Conservation (phyloP, 2,797 vertebrate species). For the Buphagus erythrorhynchus region DNA sequence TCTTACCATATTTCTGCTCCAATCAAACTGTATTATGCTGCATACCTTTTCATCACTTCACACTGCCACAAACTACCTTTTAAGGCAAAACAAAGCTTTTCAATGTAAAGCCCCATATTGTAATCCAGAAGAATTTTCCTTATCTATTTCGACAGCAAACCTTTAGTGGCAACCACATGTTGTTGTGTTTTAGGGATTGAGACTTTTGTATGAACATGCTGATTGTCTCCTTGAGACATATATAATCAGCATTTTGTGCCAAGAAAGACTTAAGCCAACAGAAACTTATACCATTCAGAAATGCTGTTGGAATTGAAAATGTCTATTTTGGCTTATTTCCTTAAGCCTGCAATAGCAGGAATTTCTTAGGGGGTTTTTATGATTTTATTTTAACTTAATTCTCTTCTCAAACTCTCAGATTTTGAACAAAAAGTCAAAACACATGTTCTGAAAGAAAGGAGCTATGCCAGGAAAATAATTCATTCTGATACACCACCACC, state of each 20-base stretch:
- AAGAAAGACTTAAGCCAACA: constrained; percentile 60
- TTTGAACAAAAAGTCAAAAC: constrained; percentile 41
- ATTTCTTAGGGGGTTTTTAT: not conserved
- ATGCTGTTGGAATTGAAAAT: constrained; percentile 62
- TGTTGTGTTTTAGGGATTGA: constrained; percentile 62
- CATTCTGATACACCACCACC: not conserved
- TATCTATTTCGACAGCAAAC: constrained; percentile 67
- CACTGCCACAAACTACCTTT: constrained; percentile 60
- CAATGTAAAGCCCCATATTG: constrained; percentile 49
- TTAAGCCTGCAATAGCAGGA: constrained; percentile 41
- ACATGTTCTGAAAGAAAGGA: constrained; percentile 27
- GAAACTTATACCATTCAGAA: constrained; percentile 56
- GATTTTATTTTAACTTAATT: constrained; percentile 25
- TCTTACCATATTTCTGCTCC: not conserved
- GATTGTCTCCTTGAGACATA: constrained; percentile 65
- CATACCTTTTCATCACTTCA: constrained; percentile 56
- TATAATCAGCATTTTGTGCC: constrained; percentile 64
- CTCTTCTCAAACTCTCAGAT: constrained; percentile 26
- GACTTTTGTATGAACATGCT: constrained; percentile 54
- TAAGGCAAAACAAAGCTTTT: constrained; percentile 64
- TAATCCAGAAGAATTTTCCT: constrained; percentile 68
- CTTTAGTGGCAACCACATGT: constrained; percentile 69
- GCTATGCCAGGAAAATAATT: not conserved
- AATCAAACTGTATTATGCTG: constrained; percentile 18
- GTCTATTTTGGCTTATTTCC: constrained; percentile 63